phyloP scores from a whole-genome alignment of 1,140 invertebrate species.

The Oedothorax gibbosus region DNA sequence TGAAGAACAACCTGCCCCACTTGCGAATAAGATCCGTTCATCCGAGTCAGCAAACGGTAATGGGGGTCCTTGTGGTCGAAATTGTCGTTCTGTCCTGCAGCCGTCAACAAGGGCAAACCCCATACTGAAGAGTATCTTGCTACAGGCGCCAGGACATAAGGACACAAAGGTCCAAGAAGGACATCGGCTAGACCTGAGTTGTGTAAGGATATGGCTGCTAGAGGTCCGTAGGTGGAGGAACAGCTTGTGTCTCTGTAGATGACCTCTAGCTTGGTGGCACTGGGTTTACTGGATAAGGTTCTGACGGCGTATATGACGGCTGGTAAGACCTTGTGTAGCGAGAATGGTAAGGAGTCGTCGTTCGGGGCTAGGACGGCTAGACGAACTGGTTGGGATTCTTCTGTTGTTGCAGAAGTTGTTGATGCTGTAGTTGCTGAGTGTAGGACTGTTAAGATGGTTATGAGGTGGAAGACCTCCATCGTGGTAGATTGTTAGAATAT shows the following conservation, averaged over 20 bases:
- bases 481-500: too few relatives aligned
- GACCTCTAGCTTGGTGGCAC: constrained; percentile 71
- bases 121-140: constrained; percentile 87
- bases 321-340: constrained; percentile 78
- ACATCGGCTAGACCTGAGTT: constrained; percentile 76
- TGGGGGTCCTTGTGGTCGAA: constrained; percentile 77
- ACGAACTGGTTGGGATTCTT: constrained; percentile 5
- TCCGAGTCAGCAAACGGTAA: constrained; percentile 84
- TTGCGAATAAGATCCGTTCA: constrained; percentile 85
- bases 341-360: constrained; percentile 75
- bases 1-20: constrained; percentile 73
- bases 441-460: too few relatives aligned
- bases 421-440: too few relatives aligned
- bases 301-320: constrained; percentile 79
- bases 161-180: constrained; percentile 90
- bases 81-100: constrained; percentile 84
- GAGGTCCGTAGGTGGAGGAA: constrained; percentile 80
- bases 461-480: too few relatives aligned
- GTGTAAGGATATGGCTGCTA: constrained; percentile 84
- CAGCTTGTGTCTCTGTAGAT: constrained; percentile 81
- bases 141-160: constrained; percentile 91
- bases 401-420: too few relatives aligned
- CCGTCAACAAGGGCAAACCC: constrained; percentile 89
- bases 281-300: constrained; percentile 71
- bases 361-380: constrained; percentile 78